phyloP scores from a whole-genome alignment of 2,888 invertebrate genomes.

The Sclerodermus sp. region DNA sequence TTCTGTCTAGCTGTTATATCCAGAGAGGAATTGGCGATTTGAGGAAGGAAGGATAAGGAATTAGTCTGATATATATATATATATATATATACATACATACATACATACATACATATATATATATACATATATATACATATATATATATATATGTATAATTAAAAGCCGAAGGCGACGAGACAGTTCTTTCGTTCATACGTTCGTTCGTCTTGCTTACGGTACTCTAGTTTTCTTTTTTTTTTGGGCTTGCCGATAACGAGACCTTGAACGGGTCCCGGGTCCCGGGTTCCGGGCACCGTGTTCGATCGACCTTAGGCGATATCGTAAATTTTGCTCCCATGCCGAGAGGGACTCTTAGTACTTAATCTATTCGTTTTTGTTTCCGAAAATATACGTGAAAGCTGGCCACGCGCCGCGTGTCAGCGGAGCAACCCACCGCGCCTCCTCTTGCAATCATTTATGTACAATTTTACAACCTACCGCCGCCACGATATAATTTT shows the following conservation, averaged over 20 bases:
- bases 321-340: too few relatives aligned
- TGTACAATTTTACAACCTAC: slow-evolving; percentile 65
- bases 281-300: neutral
- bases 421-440: slow-evolving; percentile 55
- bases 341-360: too few relatives aligned
- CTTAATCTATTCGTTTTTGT: slow-evolving; percentile 4
- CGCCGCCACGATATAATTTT: slow-evolving; percentile 57
- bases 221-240: slow-evolving; percentile 1
- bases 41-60: too few relatives aligned
- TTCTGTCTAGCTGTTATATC: too few relatives aligned
- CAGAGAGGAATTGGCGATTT: too few relatives aligned
- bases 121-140: slow-evolving; percentile 27
- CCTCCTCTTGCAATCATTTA: slow-evolving; percentile 65
- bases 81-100: slow-evolving; percentile 27
- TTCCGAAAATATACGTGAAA: slow-evolving; percentile 32
- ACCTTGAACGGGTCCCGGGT: neutral
- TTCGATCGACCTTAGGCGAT: too few relatives aligned
- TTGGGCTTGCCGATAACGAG: neutral
- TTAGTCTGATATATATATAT: slow-evolving; percentile 31
- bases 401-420: slow-evolving; percentile 43
- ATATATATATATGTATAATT: slow-evolving; percentile 35
- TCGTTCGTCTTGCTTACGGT: neutral
- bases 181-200: slow-evolving; percentile 18
- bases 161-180: too few relatives aligned
- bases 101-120: slow-evolving; percentile 26